These are phyloP conservation scores for Syncerus caffer DNA, from an alignment of 2,797 vertebrate genomes.

Conservation along the genomic window DNA sequence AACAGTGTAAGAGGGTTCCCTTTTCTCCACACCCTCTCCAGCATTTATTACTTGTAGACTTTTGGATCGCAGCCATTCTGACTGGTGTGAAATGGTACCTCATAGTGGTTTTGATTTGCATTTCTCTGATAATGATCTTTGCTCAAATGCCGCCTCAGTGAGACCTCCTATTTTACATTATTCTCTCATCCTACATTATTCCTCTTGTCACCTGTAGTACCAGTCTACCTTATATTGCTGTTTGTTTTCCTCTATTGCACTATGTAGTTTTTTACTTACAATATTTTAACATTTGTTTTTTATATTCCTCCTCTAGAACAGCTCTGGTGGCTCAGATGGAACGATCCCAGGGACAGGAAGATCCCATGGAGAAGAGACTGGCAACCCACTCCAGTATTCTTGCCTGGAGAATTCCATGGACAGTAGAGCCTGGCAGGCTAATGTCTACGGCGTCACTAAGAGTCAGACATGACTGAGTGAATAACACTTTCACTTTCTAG, in stretches of 20 bases:
- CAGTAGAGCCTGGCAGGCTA: background rate
- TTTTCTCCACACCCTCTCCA: too few species aligned
- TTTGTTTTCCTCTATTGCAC: background rate
- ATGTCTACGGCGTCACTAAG: background rate
- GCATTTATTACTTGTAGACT: too few species aligned
- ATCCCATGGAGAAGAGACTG: background rate
- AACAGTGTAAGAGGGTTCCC: too few species aligned
- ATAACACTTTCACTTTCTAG: background rate
- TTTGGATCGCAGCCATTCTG: too few species aligned
- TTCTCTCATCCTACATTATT: background rate
- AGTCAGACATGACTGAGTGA: background rate
- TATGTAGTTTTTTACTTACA: background rate
- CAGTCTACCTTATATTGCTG: background rate
- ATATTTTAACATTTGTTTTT: background rate
- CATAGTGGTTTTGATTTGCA: too few species aligned
- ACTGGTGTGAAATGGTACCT: too few species aligned
- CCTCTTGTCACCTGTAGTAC: background rate
- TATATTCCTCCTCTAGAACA: background rate
- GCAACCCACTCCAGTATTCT: background rate
- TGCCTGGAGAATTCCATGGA: background rate
- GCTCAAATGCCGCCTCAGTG: background rate
- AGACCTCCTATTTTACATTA: background rate
- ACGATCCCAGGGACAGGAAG: background rate
- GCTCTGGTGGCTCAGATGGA: background rate
- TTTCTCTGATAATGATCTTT: too few species aligned